Percentiles rank a stretch among this genome's conserved stretches.
Conservation (phyloP, 2,888 invertebrate genomes). For the Cephus spinipes region DNA sequence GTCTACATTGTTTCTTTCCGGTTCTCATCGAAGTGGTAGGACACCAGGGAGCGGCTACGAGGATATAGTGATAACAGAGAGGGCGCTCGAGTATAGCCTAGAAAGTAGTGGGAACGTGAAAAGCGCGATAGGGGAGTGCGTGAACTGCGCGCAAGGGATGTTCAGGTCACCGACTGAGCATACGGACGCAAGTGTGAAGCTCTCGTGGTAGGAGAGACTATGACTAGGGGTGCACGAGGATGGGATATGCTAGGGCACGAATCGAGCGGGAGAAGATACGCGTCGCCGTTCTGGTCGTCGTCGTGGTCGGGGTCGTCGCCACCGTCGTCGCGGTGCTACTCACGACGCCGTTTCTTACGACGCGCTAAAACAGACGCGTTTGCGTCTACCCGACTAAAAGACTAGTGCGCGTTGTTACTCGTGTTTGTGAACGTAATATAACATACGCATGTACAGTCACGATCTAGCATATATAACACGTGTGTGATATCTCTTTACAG, state of each 20-base stretch:
- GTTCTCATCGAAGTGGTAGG: background rate
- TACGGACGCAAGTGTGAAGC: background rate
- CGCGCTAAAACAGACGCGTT: background rate
- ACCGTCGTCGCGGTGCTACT: conserved; percentile 17
- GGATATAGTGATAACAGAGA: background rate
- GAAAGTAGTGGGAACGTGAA: background rate
- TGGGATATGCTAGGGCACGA: conserved; percentile 12
- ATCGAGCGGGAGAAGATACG: conserved; percentile 22
- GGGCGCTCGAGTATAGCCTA: background rate
- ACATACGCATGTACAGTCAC: background rate
- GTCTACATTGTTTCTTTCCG: background rate
- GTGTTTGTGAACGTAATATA: background rate
- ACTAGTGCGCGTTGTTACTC: background rate
- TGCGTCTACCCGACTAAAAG: background rate
- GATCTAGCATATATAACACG: background rate
- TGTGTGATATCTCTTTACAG: background rate
- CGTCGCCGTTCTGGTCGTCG: conserved; percentile 17
- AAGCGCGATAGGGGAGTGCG: background rate
- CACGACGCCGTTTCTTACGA: conserved; percentile 15
- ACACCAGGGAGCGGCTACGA: background rate
- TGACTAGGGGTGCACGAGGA: conserved; percentile 15
- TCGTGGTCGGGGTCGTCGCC: conserved; percentile 15
- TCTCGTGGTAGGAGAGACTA: conserved; percentile 16
- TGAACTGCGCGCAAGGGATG: background rate
- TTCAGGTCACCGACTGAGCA: background rate